Evolutionary conservation across 2,888 invertebrate species (phyloP).

Genomic region (Caenorhabditis sp.): DNA sequence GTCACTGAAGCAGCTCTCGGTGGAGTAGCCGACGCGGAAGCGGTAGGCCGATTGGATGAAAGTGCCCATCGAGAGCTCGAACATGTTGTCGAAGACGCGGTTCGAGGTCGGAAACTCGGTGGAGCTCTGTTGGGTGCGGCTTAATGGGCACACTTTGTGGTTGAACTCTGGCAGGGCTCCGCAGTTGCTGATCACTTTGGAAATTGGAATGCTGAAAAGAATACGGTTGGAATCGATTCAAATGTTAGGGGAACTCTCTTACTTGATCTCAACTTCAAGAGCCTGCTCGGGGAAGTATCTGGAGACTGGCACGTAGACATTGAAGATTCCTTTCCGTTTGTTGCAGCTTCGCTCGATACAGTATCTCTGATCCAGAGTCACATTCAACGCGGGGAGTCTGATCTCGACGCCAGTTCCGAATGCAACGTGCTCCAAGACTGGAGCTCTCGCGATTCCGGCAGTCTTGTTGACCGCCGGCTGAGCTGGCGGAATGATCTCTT

Average conservation of each 20-base stretch:
- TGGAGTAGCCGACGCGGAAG: slow-evolving; percentile 81
- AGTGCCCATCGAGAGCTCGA: slow-evolving; percentile 78
- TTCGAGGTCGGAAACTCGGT: slow-evolving; percentile 22
- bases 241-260: background rate
- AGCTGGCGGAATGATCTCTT: background rate
- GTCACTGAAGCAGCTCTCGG: slow-evolving; percentile 67
- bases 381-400: slow-evolving; percentile 69
- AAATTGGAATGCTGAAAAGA: slow-evolving; percentile 65
- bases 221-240: too few species aligned
- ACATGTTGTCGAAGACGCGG: slow-evolving; percentile 62
- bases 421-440: slow-evolving; percentile 1
- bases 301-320: slow-evolving; percentile 75
- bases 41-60: slow-evolving; percentile 82
- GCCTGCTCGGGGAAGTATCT: slow-evolving; percentile 68
- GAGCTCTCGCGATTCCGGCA: slow-evolving; percentile 1
- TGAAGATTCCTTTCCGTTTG: slow-evolving; percentile 69
- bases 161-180: slow-evolving; percentile 70
- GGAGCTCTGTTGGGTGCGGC: background rate
- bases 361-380: slow-evolving; percentile 73
- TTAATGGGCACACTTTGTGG: slow-evolving; percentile 55
- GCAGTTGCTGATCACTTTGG: slow-evolving; percentile 70
- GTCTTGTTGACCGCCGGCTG: slow-evolving; percentile 19
- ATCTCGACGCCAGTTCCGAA: slow-evolving; percentile 65
- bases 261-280: slow-evolving; percentile 65
- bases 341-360: slow-evolving; percentile 69